These are phyloP conservation scores for Brachyopa scutellaris DNA, from an alignment of 2,888 invertebrate species.

Conservation along the genomic window DNA sequence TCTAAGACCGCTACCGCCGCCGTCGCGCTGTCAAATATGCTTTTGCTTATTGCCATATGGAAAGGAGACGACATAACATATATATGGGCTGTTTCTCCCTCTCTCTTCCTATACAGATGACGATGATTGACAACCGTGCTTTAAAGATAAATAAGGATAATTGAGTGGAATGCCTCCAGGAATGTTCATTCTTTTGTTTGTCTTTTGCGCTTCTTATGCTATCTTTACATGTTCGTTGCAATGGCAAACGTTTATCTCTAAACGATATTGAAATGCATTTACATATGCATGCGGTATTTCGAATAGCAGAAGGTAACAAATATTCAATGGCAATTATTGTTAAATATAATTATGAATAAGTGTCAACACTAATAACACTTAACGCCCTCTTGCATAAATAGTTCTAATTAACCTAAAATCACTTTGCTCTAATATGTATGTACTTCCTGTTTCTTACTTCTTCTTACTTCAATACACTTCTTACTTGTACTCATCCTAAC, in stretches of 20 bases:
- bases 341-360: no score
- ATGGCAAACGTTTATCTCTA: no score
- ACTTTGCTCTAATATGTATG: no score
- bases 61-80: background rate
- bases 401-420: no score
- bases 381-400: no score
- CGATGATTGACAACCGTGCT: constrained; percentile 44
- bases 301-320: no score
- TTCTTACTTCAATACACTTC: no score
- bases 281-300: background rate
- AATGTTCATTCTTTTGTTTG: constrained; percentile 5
- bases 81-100: background rate
- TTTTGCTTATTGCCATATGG: background rate
- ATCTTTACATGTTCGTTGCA: background rate
- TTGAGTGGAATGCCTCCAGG: constrained; percentile 29
- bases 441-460: no score
- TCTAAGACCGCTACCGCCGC: background rate
- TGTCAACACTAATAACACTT: no score
- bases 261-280: background rate
- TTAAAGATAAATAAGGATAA: constrained; percentile 43
- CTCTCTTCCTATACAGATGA: background rate
- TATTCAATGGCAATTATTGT: no score
- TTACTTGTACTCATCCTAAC: no score
- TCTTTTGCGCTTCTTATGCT: background rate
- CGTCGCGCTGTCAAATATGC: constrained; percentile 21